Evolutionary conservation across 2,797 vertebrate genomes (phyloP).

Genomic region (Sciurus carolinensis): DNA sequence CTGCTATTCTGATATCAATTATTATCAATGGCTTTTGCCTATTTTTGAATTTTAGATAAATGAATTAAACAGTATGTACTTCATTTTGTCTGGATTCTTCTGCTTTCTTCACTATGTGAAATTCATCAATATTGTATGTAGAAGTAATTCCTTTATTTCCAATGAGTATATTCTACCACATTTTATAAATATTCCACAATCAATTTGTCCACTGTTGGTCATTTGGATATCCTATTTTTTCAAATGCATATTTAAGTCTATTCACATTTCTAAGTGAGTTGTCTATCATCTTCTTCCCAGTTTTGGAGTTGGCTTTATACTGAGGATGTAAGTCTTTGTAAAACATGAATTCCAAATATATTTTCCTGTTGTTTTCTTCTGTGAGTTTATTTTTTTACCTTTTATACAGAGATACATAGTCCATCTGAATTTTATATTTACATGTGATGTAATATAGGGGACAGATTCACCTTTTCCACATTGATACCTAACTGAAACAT

Average conservation of each 20-base stretch:
- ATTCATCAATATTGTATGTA: background rate
- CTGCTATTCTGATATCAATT: background rate
- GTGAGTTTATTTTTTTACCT: background rate
- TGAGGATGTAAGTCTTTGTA: background rate
- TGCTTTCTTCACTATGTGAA: background rate
- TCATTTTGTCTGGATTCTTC: background rate
- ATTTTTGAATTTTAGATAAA: background rate
- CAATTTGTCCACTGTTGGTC: background rate
- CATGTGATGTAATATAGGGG: background rate
- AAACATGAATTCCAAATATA: background rate
- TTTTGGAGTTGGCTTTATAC: background rate
- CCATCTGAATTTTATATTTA: background rate
- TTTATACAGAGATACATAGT: background rate
- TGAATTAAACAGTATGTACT: background rate
- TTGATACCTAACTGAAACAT: background rate
- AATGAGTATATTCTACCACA: background rate
- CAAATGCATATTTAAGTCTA: background rate
- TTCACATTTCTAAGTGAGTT: background rate
- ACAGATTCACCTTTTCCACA: background rate
- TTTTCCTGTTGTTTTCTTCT: background rate
- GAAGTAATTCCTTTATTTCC: background rate
- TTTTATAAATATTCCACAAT: background rate
- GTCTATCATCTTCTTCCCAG: slow-evolving; percentile 1
- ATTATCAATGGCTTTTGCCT: background rate
- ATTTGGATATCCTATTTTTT: background rate